A percentile compares a stretch with the other conserved stretches of the same genome.
These are phyloP conservation scores for Scaptodrosophila lebanonensis DNA, from an alignment of 1,140 invertebrate species.

Conservation along the genomic window DNA sequence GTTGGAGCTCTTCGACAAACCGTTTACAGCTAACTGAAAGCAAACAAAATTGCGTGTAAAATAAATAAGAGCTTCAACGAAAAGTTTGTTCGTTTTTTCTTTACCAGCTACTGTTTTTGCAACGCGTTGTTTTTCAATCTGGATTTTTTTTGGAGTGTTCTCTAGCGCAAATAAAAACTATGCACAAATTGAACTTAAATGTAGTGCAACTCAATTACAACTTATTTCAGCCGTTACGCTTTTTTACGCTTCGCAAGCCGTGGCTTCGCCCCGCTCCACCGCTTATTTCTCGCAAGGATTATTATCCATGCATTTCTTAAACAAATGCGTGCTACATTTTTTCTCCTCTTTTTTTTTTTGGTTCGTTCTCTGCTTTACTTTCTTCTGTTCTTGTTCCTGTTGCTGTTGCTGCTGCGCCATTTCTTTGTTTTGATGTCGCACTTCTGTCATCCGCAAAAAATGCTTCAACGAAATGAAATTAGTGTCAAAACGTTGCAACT, in stretches of 20 bases:
- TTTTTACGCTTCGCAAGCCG: no score
- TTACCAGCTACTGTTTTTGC: no score
- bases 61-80: slow-evolving; percentile 60
- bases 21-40: slow-evolving; percentile 57
- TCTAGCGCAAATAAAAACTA: slow-evolving; percentile 15
- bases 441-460: slow-evolving; percentile 46
- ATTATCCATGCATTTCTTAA: slow-evolving; percentile 1
- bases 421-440: slow-evolving; percentile 3
- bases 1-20: slow-evolving; percentile 41
- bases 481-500: slow-evolving; percentile 67
- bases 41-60: slow-evolving; percentile 53
- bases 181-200: slow-evolving; percentile 56
- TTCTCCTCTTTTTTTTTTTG: neutral
- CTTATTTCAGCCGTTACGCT: slow-evolving; percentile 34
- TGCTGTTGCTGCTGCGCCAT: neutral
- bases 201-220: slow-evolving; percentile 53
- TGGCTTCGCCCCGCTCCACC: neutral
- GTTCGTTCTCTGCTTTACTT: neutral
- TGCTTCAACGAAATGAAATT: slow-evolving; percentile 59
- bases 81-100: no score
- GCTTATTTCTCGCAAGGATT: neutral
- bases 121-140: neutral
- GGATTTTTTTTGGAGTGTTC: neutral
- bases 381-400: slow-evolving; percentile 8
- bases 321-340: slow-evolving; percentile 23